Evolutionary conservation across 2,797 vertebrate species (phyloP), one percentile per base, ranked within the genome.

Genomic region (Valencia hispanica): DNA sequence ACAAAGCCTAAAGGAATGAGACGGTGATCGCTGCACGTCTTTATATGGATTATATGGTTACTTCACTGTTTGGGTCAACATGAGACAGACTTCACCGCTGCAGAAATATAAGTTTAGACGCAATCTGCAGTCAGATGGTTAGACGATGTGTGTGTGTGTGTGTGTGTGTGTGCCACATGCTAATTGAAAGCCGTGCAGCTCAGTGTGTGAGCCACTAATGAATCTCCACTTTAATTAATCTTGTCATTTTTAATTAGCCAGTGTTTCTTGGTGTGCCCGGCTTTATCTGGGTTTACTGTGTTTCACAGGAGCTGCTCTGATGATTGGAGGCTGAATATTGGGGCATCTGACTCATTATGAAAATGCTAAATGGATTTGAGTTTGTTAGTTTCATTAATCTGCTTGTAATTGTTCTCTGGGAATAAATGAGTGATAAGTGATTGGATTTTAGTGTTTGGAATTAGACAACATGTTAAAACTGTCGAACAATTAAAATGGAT

Each of bases 211-310:
- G 79, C 83, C 79, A 53, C 91, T 89, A 92, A 92, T 79, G 75
- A 92, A 91, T 92, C 86, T 92, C 83, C 90, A 90, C 87, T 88
- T 91, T 92, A 93, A 93, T 93, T 91, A 92, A 93, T 93, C 91
- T 74, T 88, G 91, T 93, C 89, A 89, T 93, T 93, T 93, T 93
- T 93, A 94, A 94, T 94, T 93, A 93, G 90, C 87, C 41, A 73
- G 81, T 88, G 88, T 91, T 92, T 89, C 86, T 86, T 91, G 86
- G 74, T 89, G 79, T 86, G 86, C 88, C 78, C 51, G 84, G 82
- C 83, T 90, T 91, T 88, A 91, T 91, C 90, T 90, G 78, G 79
- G 88, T 79, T 84, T 90, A 85, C 88, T 89, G 85, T 85, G 88
- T 87, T 92, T 87, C 86, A 84, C 85, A 65, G 87, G 73, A 73